Conservation (phyloP, 2,113 vertebrate species). For the Dicaeum eximium region DNA sequence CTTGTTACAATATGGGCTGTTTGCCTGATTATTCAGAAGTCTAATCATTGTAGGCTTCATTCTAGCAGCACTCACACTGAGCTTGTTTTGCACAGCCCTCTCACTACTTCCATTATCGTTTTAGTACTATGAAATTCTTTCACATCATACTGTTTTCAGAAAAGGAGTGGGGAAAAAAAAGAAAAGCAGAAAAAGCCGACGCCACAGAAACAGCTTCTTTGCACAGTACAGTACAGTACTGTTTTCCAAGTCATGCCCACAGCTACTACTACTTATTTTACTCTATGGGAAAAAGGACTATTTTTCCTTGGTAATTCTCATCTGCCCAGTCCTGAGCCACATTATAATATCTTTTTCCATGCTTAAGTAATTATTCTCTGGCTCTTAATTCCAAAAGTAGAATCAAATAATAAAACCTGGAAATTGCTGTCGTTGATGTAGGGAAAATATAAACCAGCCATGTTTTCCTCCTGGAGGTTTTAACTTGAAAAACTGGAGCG, state of each 20-base stretch:
- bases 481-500: constrained; percentile 1
- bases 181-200: background rate
- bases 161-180: background rate
- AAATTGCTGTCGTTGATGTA: background rate
- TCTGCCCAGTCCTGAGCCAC: background rate
- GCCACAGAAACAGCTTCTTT: background rate
- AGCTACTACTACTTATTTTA: background rate
- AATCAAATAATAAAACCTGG: background rate
- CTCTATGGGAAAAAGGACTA: background rate
- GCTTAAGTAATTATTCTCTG: background rate
- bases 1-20: constrained; percentile 10
- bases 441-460: background rate
- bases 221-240: background rate
- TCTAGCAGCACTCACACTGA: background rate
- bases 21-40: constrained; percentile 37
- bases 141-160: background rate
- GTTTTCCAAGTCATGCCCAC: background rate
- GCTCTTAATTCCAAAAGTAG: background rate
- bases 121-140: background rate
- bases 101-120: background rate
- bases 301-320: background rate
- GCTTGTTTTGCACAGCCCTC: constrained; percentile 24
- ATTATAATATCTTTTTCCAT: background rate
- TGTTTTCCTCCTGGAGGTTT: constrained; percentile 10
- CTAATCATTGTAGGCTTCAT: background rate